Evolutionary conservation across 2,113 vertebrate species (phyloP), one percentile per base, ranked within the genome.

Genomic region (Psettodes erumei): DNA sequence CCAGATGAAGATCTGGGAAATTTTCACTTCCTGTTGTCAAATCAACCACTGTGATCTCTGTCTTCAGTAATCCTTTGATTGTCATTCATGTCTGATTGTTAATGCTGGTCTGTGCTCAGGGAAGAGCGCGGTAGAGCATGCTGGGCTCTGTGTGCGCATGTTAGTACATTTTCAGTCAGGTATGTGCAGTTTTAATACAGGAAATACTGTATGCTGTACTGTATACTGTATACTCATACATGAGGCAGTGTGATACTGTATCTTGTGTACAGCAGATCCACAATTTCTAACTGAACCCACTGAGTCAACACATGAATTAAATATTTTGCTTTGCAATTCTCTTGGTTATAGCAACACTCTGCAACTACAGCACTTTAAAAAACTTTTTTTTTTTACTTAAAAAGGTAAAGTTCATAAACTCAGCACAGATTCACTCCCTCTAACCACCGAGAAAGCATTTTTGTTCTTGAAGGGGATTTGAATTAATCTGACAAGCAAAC

Each of bases 21-120:
- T 88, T 90, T 90, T 83, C 64, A 78, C 83, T 85, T 82, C 75
- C 81, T 79, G 78, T 78, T 86, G 75, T 80, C 65, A 83, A 85
- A 89, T 91, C 87, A 83, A 73, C 81, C 86, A 80, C 88, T 84
- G 87, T 85, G 79, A 93, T 90, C 86, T 78, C 63, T 30, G 60
- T 86, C 64, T 80, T 69, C 25, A 35, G 61, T 87, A 88, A 88
- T 87, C 87, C 86, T 84, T 79, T 83, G 71, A 79, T 79, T 88
- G 82, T 81, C 86, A 77, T 83, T 89, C 81, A 79, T 62, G 77
- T 81, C 56, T 75, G 65, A 77, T 88, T 86, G 87, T 84, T 48
- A 81, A 82, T 35, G 25, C 75, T 55, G n/a, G 45, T 62, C 59
- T 74, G 61, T 69, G 66, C 60, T 55, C 75, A 43, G 74, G 50